Base-by-base conservation (phyloP, 2,888 invertebrate genomes). In the Sialis fuliginosa region DNA sequence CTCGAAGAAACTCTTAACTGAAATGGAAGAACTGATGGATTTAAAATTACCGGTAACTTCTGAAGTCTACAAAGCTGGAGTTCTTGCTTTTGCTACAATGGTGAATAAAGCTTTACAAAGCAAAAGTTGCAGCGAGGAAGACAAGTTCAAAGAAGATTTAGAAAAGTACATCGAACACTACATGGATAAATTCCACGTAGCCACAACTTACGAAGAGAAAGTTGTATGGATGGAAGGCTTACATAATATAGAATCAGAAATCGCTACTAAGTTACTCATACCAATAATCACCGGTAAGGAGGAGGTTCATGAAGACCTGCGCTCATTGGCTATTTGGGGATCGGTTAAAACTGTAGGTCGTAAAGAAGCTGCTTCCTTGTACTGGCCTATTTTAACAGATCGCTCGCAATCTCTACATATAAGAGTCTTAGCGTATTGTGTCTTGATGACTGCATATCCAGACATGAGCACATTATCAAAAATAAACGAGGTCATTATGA, bases 321-420 rank as follows among this genome's bases (percentile, higher is more conserved):
- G 67, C 32, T 56, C 63, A 6, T 54, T 64, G 34, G 66, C 69
- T 6, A 61, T 70, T 49, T 63, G 62, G 61, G 63, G 63, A 1
- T 56, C 65, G 4, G 55, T 57, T 41, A 56, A 62, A 5, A 57
- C 60, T 2, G 51, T 61, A 9, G 39, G 43, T 10, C 45, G 52
- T 4, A 54, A 61, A 46, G 53, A 53, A 31, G 55, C 56, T 1
- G 58, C 59, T 42, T 57, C 65, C 47, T 52, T 68, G 6, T 62
- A 65, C 42, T 69, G 68, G 70, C 71, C 71, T 1, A 58, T 71
- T 43, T 55, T 72, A 41, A 55, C 59, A 2, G 61, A 71, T 51
- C 53, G 53, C n/a, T 55, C 56, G 1, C 58, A 66, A 51, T 59
- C 64, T n/a, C 51, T 66, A 6, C 60, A 65, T 47, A 48, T 70